Percentiles rank a stretch among this genome's conserved stretches.
These are phyloP conservation scores for Gorsachius goisagi DNA, from an alignment of 2,113 vertebrate genomes.

Conservation along the genomic window DNA sequence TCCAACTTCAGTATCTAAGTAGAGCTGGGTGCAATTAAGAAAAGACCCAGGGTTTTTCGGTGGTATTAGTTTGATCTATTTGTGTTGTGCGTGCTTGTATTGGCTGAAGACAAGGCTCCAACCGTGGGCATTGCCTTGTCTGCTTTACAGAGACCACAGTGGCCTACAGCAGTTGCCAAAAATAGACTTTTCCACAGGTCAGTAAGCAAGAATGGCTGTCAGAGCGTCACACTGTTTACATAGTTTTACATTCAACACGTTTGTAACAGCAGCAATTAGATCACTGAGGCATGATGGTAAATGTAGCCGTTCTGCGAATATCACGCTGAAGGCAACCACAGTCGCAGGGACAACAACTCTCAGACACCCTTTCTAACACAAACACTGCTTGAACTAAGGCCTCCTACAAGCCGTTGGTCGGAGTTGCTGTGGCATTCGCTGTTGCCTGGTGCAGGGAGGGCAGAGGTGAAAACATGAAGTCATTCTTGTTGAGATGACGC, in stretches of 20 bases:
- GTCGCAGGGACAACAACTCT: not conserved
- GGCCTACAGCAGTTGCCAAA: slow-evolving; percentile 64
- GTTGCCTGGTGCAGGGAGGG: not conserved
- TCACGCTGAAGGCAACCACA: not conserved
- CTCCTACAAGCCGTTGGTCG: not conserved
- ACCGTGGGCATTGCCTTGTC: not conserved
- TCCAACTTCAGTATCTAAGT: not conserved
- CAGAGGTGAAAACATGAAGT: not conserved
- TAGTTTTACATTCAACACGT: slow-evolving; percentile 16
- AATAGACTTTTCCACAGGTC: slow-evolving; percentile 71
- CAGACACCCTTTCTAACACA: not conserved
- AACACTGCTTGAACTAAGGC: not conserved
- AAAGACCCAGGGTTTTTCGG: not conserved
- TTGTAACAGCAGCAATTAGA: slow-evolving; percentile 26
- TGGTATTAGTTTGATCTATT: not conserved
- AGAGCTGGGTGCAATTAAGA: not conserved
- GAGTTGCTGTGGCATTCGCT: not conserved
- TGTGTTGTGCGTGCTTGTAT: not conserved
- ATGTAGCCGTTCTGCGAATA: not conserved
- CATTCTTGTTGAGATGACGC: not conserved
- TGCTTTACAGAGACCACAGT: not conserved
- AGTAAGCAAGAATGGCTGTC: slow-evolving; percentile 61
- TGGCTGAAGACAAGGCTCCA: not conserved
- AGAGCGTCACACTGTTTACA: slow-evolving; percentile 50
- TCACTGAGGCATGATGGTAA: slow-evolving; percentile 23